Conservation (phyloP, 2,888 invertebrate species). For the Temnothorax ravouxi region DNA sequence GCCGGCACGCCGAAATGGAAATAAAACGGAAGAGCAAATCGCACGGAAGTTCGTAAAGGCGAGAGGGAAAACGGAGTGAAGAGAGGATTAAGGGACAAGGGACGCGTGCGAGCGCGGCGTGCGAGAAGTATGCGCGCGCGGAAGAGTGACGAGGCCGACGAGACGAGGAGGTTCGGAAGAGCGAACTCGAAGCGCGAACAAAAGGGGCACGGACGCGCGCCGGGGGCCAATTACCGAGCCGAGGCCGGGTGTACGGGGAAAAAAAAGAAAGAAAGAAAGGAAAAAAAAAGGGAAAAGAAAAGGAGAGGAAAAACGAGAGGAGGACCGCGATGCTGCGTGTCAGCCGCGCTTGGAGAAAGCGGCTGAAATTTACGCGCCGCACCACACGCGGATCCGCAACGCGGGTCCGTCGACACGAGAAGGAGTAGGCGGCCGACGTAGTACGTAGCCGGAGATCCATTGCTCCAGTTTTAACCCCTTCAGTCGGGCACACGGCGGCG, state of each 20-base stretch:
- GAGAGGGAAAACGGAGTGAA: constrained; percentile 4
- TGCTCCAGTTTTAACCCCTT: constrained; percentile 57
- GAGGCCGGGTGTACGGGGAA: constrained; percentile 7
- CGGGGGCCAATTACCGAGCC: constrained; percentile 24
- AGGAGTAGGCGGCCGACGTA: constrained; percentile 4
- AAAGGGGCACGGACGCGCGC: constrained; percentile 15
- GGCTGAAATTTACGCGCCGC: background rate
- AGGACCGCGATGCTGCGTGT: constrained; percentile 17
- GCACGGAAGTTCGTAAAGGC: background rate
- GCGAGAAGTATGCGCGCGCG: constrained; percentile 10
- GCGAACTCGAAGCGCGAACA: constrained; percentile 52
- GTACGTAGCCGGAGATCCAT: constrained; percentile 23
- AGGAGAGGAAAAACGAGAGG: background rate
- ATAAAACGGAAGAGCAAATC: constrained; percentile 27
- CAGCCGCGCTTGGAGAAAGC: constrained; percentile 7
- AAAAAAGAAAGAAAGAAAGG: constrained; percentile 9
- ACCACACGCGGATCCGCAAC: background rate
- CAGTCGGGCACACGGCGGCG: constrained; percentile 24
- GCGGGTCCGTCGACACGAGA: constrained; percentile 10
- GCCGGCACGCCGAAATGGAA: background rate
- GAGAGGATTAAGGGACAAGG: constrained; percentile 16
- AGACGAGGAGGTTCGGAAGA: background rate
- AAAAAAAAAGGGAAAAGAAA: background rate
- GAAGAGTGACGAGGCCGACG: constrained; percentile 4
- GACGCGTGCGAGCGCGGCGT: constrained; percentile 2